phyloP scores from a whole-genome alignment of 2,113 vertebrate species.

The Coptodon rendalli region DNA sequence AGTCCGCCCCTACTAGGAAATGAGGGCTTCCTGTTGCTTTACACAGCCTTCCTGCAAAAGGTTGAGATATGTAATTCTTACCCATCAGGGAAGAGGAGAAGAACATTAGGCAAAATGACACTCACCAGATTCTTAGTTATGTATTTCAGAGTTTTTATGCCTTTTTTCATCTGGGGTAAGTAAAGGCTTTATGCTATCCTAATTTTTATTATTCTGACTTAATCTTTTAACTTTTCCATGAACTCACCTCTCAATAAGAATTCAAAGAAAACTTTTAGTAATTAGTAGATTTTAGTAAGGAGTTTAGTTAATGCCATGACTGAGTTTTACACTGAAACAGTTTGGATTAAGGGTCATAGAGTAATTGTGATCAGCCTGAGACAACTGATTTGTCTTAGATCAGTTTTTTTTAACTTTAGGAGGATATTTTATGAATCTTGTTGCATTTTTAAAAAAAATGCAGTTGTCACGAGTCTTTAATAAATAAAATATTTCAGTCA shows the following conservation, averaged over 20 bases:
- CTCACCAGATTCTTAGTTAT: not conserved
- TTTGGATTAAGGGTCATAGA: not conserved
- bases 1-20: slow-evolving; percentile 73
- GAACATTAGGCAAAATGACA: slow-evolving; percentile 50
- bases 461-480: not conserved
- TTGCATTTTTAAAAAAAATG: not conserved
- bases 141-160: slow-evolving; percentile 20
- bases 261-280: not conserved
- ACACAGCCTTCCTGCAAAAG: slow-evolving; percentile 68
- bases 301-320: slow-evolving; percentile 4
- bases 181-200: slow-evolving; percentile 1
- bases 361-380: not conserved
- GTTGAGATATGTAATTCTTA: slow-evolving; percentile 60
- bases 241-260: slow-evolving; percentile 25
- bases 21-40: slow-evolving; percentile 75
- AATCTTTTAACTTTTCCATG: not conserved
- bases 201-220: not conserved
- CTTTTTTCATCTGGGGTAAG: slow-evolving; percentile 61
- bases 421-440: not conserved
- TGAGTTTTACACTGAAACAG: not conserved
- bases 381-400: not conserved
- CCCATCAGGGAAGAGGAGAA: slow-evolving; percentile 46
- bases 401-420: not conserved
- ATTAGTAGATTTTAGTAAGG: slow-evolving; percentile 1
- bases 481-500: not conserved